These are phyloP conservation scores for Cydia pomonella DNA, from an alignment of 1,140 invertebrate species.

Conservation along the genomic window DNA sequence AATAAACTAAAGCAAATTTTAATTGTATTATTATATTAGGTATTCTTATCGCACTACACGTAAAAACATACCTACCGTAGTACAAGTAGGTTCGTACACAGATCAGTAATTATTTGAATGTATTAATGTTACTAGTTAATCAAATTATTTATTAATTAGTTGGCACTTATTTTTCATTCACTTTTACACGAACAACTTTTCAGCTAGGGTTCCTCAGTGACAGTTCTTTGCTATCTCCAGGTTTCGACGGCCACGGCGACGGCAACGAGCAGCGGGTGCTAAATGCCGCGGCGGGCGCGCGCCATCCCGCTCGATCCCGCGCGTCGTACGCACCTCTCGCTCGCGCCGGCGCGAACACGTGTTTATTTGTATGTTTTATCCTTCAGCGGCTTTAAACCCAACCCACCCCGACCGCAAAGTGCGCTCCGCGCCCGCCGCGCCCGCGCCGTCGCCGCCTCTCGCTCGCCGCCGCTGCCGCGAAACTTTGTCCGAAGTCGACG, in stretches of 20 bases:
- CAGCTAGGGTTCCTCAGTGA: constrained; percentile 32
- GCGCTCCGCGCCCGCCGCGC: constrained; percentile 73
- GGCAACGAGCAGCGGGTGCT: constrained; percentile 62
- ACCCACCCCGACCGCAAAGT: constrained; percentile 80
- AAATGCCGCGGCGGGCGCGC: constrained; percentile 76
- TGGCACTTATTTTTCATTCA: constrained; percentile 10
- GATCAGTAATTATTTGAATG: constrained; percentile 12
- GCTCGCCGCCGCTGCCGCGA: constrained; percentile 70
- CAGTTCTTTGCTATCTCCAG: constrained; percentile 39
- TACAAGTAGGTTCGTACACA: constrained; percentile 5
- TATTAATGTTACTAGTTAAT: not conserved
- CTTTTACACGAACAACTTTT: constrained; percentile 5
- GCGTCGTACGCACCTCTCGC: constrained; percentile 63
- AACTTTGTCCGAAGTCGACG: constrained; percentile 77
- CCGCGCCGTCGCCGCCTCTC: constrained; percentile 75
- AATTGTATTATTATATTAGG: no score
- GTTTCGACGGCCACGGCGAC: constrained; percentile 42
- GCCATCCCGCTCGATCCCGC: constrained; percentile 64
- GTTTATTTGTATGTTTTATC: constrained; percentile 83
- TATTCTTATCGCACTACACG: no score
- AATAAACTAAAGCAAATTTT: no score
- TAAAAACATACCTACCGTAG: not conserved
- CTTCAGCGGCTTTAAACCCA: constrained; percentile 82
- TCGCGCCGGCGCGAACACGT: constrained; percentile 81
- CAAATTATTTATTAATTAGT: not conserved